A percentile compares a stretch with the other conserved stretches of the same genome.
Evolutionary conservation across 2,797 vertebrate species (phyloP).

Genomic region (Novumbra hubbsi): DNA sequence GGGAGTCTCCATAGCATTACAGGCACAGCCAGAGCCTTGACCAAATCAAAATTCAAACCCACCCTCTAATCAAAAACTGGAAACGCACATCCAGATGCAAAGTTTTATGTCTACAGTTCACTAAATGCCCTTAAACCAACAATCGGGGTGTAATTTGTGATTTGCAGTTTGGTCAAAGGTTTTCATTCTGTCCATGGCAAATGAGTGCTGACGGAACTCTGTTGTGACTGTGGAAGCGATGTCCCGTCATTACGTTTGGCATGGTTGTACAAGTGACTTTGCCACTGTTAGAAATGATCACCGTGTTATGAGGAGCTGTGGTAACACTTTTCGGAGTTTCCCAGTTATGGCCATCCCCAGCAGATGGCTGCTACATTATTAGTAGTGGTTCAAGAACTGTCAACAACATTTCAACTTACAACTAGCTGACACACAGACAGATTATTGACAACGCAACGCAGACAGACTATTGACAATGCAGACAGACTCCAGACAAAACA

Average conservation of each 20-base stretch:
- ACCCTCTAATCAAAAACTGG: constrained; percentile 71
- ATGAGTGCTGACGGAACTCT: constrained; percentile 33
- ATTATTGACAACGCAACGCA: too few species aligned
- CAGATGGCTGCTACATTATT: background rate
- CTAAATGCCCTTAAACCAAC: constrained; percentile 61
- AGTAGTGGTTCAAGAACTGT: background rate
- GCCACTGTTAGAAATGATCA: background rate
- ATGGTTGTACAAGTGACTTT: constrained; percentile 35
- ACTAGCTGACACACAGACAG: background rate
- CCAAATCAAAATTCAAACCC: constrained; percentile 72
- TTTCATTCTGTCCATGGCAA: constrained; percentile 42
- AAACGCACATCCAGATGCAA: constrained; percentile 57
- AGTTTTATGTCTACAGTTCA: constrained; percentile 63
- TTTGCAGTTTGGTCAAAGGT: constrained; percentile 55
- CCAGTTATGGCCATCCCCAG: background rate
- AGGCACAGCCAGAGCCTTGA: constrained; percentile 68
- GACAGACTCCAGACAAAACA: background rate
- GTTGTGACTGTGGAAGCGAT: constrained; percentile 43
- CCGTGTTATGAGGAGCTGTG: constrained; percentile 2
- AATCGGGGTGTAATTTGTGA: constrained; percentile 66
- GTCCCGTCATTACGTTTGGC: constrained; percentile 57
- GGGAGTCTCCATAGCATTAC: constrained; percentile 59
- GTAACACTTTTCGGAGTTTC: background rate
- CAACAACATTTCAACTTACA: background rate
- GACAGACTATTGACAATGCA: too few species aligned